Evolutionary conservation across 2,888 invertebrate genomes (phyloP).

Genomic region (Trileptium ribeirensis): DNA sequence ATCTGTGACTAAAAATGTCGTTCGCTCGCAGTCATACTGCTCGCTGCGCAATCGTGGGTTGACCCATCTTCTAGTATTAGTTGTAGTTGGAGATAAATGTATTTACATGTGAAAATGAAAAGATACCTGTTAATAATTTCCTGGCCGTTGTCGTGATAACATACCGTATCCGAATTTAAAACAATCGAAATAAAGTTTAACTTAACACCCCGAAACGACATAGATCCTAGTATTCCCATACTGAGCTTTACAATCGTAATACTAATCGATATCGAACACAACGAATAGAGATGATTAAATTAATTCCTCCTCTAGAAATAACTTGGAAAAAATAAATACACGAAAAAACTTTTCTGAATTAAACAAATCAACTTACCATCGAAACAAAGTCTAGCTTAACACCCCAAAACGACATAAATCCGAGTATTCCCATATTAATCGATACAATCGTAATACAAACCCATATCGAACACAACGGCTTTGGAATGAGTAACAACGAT

Average conservation of each 20-base stretch:
- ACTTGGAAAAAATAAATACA: not conserved
- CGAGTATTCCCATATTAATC: conserved; percentile 84
- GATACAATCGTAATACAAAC: conserved; percentile 88
- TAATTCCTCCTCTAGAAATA: too few relatives aligned
- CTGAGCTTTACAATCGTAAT: conserved; percentile 89
- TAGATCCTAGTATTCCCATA: conserved; percentile 84
- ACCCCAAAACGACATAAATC: conserved; percentile 91
- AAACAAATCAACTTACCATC: conserved; percentile 94
- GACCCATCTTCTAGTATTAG: too few relatives aligned
- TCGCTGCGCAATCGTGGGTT: too few relatives aligned
- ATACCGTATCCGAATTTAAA: too few relatives aligned
- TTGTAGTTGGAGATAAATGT: too few relatives aligned
- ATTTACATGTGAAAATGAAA: too few relatives aligned
- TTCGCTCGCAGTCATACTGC: too few relatives aligned
- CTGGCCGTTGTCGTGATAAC: too few relatives aligned
- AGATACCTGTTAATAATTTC: too few relatives aligned
- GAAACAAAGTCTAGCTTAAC: conserved; percentile 74
- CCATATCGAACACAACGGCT: conserved; percentile 81
- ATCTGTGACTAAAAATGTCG: too few relatives aligned
- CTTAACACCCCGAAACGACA: conserved; percentile 89
- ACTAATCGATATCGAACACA: conserved; percentile 87
- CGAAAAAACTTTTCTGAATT: conserved; percentile 61
- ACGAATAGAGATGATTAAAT: too few relatives aligned
- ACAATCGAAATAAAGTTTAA: conserved; percentile 79
- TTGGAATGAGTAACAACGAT: conserved; percentile 85